These are phyloP conservation scores for Gallinago nigripennis DNA, from an alignment of 2,797 vertebrate genomes.

Conservation along the genomic window DNA sequence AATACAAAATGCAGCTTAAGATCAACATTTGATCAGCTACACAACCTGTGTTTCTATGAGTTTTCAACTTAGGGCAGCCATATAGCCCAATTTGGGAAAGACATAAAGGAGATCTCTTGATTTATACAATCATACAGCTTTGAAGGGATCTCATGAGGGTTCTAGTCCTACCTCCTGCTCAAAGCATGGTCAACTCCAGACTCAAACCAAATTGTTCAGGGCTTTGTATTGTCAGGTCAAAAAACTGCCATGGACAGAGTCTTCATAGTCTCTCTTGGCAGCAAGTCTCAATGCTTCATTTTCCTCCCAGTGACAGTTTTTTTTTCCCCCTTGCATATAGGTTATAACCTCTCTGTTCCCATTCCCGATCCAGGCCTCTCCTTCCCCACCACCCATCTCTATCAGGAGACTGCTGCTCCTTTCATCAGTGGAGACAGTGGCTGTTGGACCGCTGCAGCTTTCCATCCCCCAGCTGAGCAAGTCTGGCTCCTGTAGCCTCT, in stretches of 20 bases:
- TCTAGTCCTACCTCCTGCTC: not conserved
- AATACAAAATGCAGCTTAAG: not conserved
- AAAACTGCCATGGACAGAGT: not conserved
- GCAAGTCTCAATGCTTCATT: not conserved
- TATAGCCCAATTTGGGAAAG: not conserved
- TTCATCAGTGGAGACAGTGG: rapidly evolving
- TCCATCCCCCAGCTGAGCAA: not conserved
- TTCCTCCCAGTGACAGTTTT: not conserved
- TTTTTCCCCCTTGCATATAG: not conserved
- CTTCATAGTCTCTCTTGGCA: not conserved
- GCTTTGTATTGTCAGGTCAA: not conserved
- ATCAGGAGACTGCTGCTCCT: not conserved
- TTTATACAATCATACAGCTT: not conserved
- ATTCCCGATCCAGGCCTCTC: not conserved
- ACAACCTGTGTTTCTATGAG: not conserved
- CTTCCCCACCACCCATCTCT: not conserved
- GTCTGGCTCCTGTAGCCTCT: not conserved
- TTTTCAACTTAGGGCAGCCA: not conserved
- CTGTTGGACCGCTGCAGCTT: not conserved
- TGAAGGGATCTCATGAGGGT: not conserved
- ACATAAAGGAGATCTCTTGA: not conserved
- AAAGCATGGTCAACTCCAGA: not conserved
- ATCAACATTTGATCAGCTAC: not conserved
- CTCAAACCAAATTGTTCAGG: not conserved
- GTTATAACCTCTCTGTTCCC: not conserved